Base-by-base conservation (phyloP, 2,888 invertebrate genomes). In the Chaitophorus viminalis region DNA sequence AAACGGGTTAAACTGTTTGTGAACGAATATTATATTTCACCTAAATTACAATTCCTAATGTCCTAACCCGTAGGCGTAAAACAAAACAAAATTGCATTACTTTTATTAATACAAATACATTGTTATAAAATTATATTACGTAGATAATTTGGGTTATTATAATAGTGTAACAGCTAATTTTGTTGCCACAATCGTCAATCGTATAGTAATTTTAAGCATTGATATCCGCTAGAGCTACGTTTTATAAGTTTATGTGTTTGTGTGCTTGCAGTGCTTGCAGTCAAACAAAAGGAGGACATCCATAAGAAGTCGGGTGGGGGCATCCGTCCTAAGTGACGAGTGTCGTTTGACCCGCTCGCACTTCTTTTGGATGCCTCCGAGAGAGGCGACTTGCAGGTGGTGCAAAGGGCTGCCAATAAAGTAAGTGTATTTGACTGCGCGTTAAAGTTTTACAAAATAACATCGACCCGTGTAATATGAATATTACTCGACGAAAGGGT, bases 341-440 rank as follows among this genome's bases (percentile, higher is more conserved):
- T 99, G 65, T 98, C 98, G 91, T 99, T 99, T 91, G 99, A 99
- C 93, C 99, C 99, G 33, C 93, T 99, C 90, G 99, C 99, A 0
- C 93, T 99, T 82, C 93, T 99, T 81, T 93, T 99, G 91, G 99
- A 99, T 92, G 99, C 99, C 77, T 98, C 99, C 90, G 93, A 99
- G 90, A 99, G 99, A 92, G 99, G 99, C 74, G 99, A 92, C 93
- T 99, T 91, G 91, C 93, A 99, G 90, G 99, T 99, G 70, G 96
- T 95, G 92, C 96, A n/a, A n/a, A n/a, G 97, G 92, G 98, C 98
- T 81, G 98, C 99, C 89, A 94, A 95, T 91, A 96, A 98, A 94
- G 86, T 87, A 25, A 79, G 86, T 36, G 29, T n/a, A 6, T 68
- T 68, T n/a, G 91, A 90, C 90, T 89, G 88, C 29, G 29, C 68